A percentile compares a stretch with the other conserved stretches of the same genome.
These are phyloP conservation scores for Lysandra bellargus DNA, from an alignment of 2,888 invertebrate species.

Conservation along the genomic window DNA sequence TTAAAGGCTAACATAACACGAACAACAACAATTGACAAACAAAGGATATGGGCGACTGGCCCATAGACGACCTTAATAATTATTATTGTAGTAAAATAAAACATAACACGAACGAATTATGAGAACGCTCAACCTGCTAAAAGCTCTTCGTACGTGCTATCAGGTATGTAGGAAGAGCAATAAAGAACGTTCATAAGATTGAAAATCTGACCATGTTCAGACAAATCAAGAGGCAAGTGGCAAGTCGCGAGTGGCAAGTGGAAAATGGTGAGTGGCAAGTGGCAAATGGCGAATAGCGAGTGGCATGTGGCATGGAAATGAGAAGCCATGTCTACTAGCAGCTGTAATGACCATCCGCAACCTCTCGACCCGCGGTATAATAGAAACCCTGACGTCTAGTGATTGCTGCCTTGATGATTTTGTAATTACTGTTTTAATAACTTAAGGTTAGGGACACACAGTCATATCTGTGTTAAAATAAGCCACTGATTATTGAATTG, in stretches of 20 bases:
- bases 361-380: conserved; percentile 41
- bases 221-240: neutral
- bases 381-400: conserved; percentile 49
- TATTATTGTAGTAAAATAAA: too few relatives aligned
- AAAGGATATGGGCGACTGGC: too few relatives aligned
- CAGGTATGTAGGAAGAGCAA: neutral
- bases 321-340: conserved; percentile 1
- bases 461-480: neutral
- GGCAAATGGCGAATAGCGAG: neutral
- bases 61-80: too few relatives aligned
- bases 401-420: conserved; percentile 37
- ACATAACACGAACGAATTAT: neutral
- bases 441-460: conserved; percentile 29
- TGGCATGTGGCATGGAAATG: conserved; percentile 15
- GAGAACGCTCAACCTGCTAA: too few relatives aligned
- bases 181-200: neutral
- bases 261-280: neutral
- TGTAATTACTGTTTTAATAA: conserved; percentile 36
- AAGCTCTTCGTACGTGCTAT: too few relatives aligned
- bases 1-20: too few relatives aligned
- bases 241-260: neutral
- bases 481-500: neutral
- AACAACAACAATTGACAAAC: neutral
- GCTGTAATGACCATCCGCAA: conserved; percentile 24
- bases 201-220: neutral